phyloP scores from a whole-genome alignment of 1,140 invertebrate species.

The Achroia grisella region DNA sequence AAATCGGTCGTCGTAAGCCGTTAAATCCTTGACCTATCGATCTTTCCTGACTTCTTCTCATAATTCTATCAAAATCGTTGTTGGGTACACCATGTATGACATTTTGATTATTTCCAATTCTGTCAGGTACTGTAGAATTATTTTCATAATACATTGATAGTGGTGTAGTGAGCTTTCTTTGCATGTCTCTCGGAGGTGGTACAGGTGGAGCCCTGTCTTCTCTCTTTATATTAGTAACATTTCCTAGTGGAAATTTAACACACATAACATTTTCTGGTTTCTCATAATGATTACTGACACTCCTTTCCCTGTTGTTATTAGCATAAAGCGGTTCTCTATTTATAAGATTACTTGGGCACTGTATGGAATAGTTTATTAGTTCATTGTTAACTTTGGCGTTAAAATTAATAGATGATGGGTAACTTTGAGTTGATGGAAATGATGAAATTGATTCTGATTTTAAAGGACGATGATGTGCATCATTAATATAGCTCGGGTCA shows the following conservation, averaged over 20 bases:
- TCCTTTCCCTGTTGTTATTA: constrained; percentile 52
- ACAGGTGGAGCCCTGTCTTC: constrained; percentile 75
- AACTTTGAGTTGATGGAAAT: constrained; percentile 68
- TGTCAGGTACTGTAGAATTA: constrained; percentile 41
- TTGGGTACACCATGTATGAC: constrained; percentile 53
- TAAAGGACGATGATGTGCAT: constrained; percentile 45
- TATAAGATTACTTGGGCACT: constrained; percentile 54
- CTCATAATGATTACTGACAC: constrained; percentile 46
- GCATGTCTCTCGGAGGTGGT: constrained; percentile 82
- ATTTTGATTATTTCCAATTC: constrained; percentile 31
- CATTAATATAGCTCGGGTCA: constrained; percentile 39
- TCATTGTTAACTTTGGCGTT: constrained; percentile 72
- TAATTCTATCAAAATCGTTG: constrained; percentile 66
- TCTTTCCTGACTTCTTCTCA: constrained; percentile 64
- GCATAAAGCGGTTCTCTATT: constrained; percentile 43
- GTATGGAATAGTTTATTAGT: constrained; percentile 70
- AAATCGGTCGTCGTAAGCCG: constrained; percentile 63
- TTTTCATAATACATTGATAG: constrained; percentile 71
- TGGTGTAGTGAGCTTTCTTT: constrained; percentile 72
- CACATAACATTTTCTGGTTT: constrained; percentile 63
- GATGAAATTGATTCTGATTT: constrained; percentile 69
- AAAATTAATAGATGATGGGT: constrained; percentile 70
- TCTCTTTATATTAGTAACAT: constrained; percentile 53
- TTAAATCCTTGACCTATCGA: constrained; percentile 38
- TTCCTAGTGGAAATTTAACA: constrained; percentile 70